Percentiles rank a stretch among this genome's conserved stretches.
phyloP scores from a whole-genome alignment of 2,888 invertebrate genomes.

The Xanthia togata region DNA sequence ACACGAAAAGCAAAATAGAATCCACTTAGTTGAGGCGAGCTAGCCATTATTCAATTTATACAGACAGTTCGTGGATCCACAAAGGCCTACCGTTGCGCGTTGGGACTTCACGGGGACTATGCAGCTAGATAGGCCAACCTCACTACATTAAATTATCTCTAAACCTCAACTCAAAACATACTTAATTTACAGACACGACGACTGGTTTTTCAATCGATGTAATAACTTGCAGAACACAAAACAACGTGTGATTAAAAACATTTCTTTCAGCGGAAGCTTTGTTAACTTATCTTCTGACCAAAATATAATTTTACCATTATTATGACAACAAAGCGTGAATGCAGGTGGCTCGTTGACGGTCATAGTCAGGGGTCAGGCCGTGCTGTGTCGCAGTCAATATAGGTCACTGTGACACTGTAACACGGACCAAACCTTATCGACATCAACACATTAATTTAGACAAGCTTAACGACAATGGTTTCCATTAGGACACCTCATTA shows the following conservation, averaged over 20 bases:
- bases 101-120: constrained; percentile 29
- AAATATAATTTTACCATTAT: constrained; percentile 38
- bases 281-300: constrained; percentile 33
- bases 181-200: not conserved
- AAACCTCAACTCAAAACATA: constrained; percentile 2
- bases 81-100: constrained; percentile 74
- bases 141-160: constrained; percentile 19
- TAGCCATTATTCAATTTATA: constrained; percentile 87
- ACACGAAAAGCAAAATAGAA: constrained; percentile 84
- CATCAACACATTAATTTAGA: constrained; percentile 64
- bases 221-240: constrained; percentile 12
- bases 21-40: constrained; percentile 84
- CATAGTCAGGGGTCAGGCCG: constrained; percentile 47
- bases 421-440: constrained; percentile 44
- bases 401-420: constrained; percentile 65
- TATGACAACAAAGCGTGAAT: constrained; percentile 52
- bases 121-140: constrained; percentile 1
- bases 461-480: constrained; percentile 64
- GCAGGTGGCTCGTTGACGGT: constrained; percentile 39
- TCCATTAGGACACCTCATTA: constrained; percentile 70
- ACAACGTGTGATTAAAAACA: constrained; percentile 11
- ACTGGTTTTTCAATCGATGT: constrained; percentile 8
- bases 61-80: constrained; percentile 74
- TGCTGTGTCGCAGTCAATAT: constrained; percentile 56
- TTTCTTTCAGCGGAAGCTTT: not conserved